Evolutionary conservation across 1,140 invertebrate genomes (phyloP), one percentile per base, ranked within the genome.

Genomic region (Harpegnathos saltator): DNA sequence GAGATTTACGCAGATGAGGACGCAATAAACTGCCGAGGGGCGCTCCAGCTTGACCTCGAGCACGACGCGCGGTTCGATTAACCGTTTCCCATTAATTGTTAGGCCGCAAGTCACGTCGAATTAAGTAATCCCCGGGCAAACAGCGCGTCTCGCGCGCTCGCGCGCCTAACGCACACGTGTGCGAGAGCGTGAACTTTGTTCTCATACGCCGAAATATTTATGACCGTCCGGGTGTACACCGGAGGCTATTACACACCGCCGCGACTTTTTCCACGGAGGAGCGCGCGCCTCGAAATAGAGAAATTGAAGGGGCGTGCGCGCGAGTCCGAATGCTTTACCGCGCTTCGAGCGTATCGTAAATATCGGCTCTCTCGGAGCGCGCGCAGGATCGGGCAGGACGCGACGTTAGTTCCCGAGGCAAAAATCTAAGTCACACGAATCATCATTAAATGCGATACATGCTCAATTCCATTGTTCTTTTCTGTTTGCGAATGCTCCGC

Each of bases 321-420:
- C 61, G 17, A 68, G 50, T 48, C 58, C 58, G 86, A 89, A 86
- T 90, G 87, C 87, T 91, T 91, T 91, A 91, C 86, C 85, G 89
- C 87, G 38, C 77, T 89, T 90, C 90, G 87, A 89, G 87, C 87
- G 81, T 92, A 92, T 89, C 91, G 91, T 92, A 91, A 92, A 92
- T 91, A 92, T 90, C 85, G 87, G 17, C 50, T 65, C 56, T 54
- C 69, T 84, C 82, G 75, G 77, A 72, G 65, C 61, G 58, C 82
- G 72, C 77, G 81, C 84, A 56, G 72, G 78, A 89, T 89, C 85
- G 85, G 72, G 80, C 83, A 89, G 87, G 72, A 58, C 77, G 52
- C 58, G 77, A 77, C 62, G 81, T 87, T 83, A 89, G 88, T n/a
- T n/a, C n/a, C n/a, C n/a, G n/a, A n/a, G n/a, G n/a, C n/a, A n/a